A percentile compares a stretch with the other conserved stretches of the same genome.
Evolutionary conservation across 2,113 vertebrate species (phyloP).

Genomic region (Paratilapia polleni): DNA sequence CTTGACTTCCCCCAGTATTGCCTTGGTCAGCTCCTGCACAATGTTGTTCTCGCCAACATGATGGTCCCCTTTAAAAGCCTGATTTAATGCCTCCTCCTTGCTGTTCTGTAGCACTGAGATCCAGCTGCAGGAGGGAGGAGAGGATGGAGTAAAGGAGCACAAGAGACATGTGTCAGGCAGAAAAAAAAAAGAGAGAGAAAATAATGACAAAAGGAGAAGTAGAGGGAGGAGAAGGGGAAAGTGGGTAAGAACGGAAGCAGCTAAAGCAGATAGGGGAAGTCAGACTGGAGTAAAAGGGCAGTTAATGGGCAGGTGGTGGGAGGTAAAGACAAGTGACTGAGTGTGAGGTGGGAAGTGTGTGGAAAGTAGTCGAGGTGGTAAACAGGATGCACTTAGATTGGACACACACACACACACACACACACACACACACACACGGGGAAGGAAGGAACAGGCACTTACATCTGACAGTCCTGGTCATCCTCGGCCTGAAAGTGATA

Average conservation of each 20-base stretch:
- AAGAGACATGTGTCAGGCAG: not conserved
- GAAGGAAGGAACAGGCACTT: conserved; percentile 59
- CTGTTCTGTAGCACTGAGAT: conserved; percentile 99
- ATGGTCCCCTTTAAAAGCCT: conserved; percentile 97
- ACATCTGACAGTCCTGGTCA: conserved; percentile 87
- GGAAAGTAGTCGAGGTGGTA: conserved; percentile 36
- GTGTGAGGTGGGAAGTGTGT: conserved; percentile 44
- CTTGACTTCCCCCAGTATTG: conserved; percentile 95
- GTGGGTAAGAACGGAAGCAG: not conserved
- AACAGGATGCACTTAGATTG: conserved; percentile 46
- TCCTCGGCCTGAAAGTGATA: conserved; percentile 88
- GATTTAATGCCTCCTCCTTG: conserved; percentile 97
- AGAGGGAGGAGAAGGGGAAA: not conserved
- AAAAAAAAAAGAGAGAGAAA: not conserved
- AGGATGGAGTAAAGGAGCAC: not conserved
- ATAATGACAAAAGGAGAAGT: not conserved
- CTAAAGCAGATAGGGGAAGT: not conserved
- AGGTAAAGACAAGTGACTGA: conserved; percentile 21
- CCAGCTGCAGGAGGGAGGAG: conserved; percentile 83
- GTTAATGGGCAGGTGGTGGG: conserved; percentile 6
- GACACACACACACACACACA: not conserved
- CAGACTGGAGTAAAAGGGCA: not conserved
- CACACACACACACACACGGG: not conserved
- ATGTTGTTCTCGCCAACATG: conserved; percentile 97
- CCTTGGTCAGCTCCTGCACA: conserved; percentile 97